Conservation (phyloP, 2,797 vertebrate species). For the Eurystomus glaucurus region DNA sequence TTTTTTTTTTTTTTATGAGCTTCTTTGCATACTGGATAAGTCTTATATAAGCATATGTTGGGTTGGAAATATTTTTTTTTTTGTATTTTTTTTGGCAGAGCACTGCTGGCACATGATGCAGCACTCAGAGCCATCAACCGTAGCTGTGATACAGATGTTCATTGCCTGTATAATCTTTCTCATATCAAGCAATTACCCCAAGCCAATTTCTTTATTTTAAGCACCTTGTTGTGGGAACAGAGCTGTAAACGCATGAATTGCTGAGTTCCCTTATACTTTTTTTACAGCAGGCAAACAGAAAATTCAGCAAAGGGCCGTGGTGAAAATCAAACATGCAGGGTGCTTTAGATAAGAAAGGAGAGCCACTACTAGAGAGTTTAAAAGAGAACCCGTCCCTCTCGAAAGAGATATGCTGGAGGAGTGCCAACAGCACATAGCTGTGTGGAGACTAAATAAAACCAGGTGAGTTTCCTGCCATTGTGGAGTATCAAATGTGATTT, state of each 20-base stretch:
- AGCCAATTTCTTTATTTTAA: slow-evolving; percentile 75
- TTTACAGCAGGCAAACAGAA: slow-evolving; percentile 12
- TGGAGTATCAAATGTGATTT: slow-evolving; percentile 69
- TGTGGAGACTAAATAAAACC: slow-evolving; percentile 72
- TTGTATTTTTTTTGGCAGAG: slow-evolving; percentile 66
- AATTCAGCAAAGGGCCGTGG: background rate
- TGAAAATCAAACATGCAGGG: slow-evolving; percentile 40
- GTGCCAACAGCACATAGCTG: slow-evolving; percentile 52
- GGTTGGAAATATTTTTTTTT: slow-evolving; percentile 16
- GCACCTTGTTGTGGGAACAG: slow-evolving; percentile 74
- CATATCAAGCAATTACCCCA: slow-evolving; percentile 68
- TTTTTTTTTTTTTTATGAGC: background rate
- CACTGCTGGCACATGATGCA: slow-evolving; percentile 57
- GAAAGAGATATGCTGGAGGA: slow-evolving; percentile 30
- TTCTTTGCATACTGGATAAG: slow-evolving; percentile 47
- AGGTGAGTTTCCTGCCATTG: slow-evolving; percentile 76
- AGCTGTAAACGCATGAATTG: slow-evolving; percentile 44
- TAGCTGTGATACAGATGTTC: slow-evolving; percentile 78
- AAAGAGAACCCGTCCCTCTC: background rate
- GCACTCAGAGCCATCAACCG: slow-evolving; percentile 66
- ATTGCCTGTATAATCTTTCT: slow-evolving; percentile 71
- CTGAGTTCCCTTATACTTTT: background rate
- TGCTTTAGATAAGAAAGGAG: slow-evolving; percentile 52
- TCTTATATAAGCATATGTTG: slow-evolving; percentile 64
- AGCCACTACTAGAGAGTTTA: background rate